Evolutionary conservation across 2,797 vertebrate species (phyloP).

Genomic region (Gadopsis bispinosus): DNA sequence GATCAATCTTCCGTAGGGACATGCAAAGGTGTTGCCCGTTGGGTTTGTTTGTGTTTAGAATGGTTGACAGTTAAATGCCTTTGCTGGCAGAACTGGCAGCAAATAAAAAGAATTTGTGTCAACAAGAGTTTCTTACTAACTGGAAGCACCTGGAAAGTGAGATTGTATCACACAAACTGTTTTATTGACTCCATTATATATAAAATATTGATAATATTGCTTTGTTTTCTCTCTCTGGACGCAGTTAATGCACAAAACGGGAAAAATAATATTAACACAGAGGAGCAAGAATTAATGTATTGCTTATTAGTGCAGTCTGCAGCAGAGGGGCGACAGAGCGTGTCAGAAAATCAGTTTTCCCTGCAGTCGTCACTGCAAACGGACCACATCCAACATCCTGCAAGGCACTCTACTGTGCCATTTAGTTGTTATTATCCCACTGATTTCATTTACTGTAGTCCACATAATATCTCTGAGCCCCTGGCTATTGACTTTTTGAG

Average conservation of each 20-base stretch:
- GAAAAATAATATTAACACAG: constrained; percentile 1
- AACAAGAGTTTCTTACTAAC: not conserved
- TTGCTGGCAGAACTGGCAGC: constrained; percentile 18
- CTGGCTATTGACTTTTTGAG: constrained; percentile 46
- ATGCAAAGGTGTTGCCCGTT: constrained; percentile 32
- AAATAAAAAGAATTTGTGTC: constrained; percentile 3
- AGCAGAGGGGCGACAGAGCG: constrained; percentile 18
- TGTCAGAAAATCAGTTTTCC: constrained; percentile 61
- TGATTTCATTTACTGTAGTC: constrained; percentile 43
- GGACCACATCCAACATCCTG: constrained; percentile 50
- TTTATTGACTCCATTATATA: not conserved
- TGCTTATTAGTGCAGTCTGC: constrained; percentile 31
- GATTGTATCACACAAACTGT: not conserved
- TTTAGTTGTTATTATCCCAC: constrained; percentile 25
- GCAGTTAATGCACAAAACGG: not conserved
- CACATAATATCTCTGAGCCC: constrained; percentile 9
- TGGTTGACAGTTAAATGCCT: constrained; percentile 36
- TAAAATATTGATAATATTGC: not conserved
- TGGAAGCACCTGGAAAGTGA: constrained; percentile 11
- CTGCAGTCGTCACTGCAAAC: constrained; percentile 58
- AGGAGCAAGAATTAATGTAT: not conserved
- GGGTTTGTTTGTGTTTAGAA: constrained; percentile 43
- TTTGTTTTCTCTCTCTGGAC: constrained; percentile 9
- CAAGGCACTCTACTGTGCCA: constrained; percentile 22
- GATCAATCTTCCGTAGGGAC: constrained; percentile 36